phyloP scores from a whole-genome alignment of 92 coral and sea anemone species.

The Palythoa caribaeorum region DNA sequence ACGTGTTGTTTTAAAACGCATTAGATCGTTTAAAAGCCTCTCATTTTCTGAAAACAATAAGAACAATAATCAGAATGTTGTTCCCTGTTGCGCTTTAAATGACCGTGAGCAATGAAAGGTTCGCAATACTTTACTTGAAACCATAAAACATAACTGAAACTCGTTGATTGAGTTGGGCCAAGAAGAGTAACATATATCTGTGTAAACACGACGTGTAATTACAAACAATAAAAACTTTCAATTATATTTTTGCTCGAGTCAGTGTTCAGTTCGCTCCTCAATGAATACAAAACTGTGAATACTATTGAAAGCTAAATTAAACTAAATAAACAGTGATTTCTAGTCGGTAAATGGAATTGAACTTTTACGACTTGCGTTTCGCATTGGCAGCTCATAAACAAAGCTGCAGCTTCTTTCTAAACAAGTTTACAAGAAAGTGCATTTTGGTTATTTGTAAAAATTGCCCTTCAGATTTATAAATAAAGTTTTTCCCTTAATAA shows the following conservation, averaged over 20 bases:
- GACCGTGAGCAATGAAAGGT: background rate
- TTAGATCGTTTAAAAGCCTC: slow-evolving; percentile 39
- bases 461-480: too few relatives aligned
- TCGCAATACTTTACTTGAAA: background rate
- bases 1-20: slow-evolving; percentile 44
- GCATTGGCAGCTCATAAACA: background rate
- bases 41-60: slow-evolving; percentile 9
- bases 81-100: background rate
- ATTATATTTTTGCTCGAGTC: background rate
- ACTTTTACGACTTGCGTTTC: background rate
- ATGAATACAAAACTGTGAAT: background rate
- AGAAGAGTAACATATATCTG: background rate
- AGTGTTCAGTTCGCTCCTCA: slow-evolving; percentile 30
- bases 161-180: background rate
- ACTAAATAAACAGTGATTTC: background rate
- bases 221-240: slow-evolving; percentile 26
- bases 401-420: background rate
- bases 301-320: background rate
- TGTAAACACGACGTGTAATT: background rate
- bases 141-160: background rate
- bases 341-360: background rate
- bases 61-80: background rate
- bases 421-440: background rate
- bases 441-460: too few relatives aligned
- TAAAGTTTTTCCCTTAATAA: background rate